These are phyloP conservation scores for Zophobas atratus DNA, from an alignment of 1,140 invertebrate genomes.

Conservation along the genomic window DNA sequence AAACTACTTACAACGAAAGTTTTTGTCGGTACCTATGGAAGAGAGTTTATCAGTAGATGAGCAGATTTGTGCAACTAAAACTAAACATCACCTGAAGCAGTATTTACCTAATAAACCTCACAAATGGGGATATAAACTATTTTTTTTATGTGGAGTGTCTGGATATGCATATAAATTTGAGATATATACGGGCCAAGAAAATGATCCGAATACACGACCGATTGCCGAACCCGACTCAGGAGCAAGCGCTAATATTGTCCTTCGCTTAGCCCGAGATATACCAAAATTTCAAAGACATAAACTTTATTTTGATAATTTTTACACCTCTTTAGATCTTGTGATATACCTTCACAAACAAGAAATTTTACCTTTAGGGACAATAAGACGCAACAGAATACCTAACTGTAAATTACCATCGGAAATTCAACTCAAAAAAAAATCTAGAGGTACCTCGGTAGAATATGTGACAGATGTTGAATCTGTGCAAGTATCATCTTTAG, in stretches of 20 bases:
- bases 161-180: conserved; percentile 37
- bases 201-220: neutral
- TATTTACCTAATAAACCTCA: conserved; percentile 41
- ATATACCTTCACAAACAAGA: no score
- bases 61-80: conserved; percentile 46
- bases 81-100: conserved; percentile 39
- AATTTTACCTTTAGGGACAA: no score
- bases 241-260: neutral
- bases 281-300: conserved; percentile 12
- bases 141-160: neutral
- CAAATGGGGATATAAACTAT: conserved; percentile 39
- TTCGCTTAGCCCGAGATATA: conserved; percentile 7
- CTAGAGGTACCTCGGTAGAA: no score
- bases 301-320: conserved; percentile 33
- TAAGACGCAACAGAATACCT: no score
- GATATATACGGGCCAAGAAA: conserved; percentile 5
- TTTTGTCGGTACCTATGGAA: neutral
- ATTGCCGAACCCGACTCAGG: neutral
- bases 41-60: conserved; percentile 15
- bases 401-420: no score
- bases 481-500: no score
- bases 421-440: no score
- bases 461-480: no score
- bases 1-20: neutral
- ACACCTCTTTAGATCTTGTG: no score